These are phyloP conservation scores for Chaenogobius annularis DNA, from an alignment of 2,113 vertebrate genomes.

Conservation along the genomic window DNA sequence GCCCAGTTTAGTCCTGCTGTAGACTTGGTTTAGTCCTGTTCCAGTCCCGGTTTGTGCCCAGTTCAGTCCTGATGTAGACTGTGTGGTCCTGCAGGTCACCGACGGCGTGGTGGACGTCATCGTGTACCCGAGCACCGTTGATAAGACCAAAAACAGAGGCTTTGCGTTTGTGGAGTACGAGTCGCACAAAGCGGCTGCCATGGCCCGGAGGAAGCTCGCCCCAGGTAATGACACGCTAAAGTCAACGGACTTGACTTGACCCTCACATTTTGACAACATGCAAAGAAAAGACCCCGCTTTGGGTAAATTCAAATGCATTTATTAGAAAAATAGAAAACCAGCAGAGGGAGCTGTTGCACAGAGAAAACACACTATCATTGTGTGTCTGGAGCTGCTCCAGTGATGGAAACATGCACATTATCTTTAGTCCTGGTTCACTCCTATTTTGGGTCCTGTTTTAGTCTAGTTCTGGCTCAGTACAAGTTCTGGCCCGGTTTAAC, in stretches of 20 bases:
- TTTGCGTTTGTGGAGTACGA: conserved; percentile 96
- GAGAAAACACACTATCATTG: neutral
- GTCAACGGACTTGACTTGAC: too few relatives aligned
- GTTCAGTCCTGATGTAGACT: neutral
- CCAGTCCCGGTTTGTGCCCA: too few relatives aligned
- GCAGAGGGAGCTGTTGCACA: conserved; percentile 39
- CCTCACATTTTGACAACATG: too few relatives aligned
- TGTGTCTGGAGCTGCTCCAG: too few relatives aligned
- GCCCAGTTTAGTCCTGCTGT: too few relatives aligned
- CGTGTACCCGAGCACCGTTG: conserved; percentile 87
- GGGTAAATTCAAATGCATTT: too few relatives aligned
- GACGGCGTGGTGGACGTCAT: conserved; percentile 94
- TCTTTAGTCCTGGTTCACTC: too few relatives aligned
- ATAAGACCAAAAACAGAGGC: conserved; percentile 90
- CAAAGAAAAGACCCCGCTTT: too few relatives aligned
- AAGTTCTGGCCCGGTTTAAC: too few relatives aligned
- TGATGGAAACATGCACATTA: too few relatives aligned
- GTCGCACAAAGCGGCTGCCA: conserved; percentile 93
- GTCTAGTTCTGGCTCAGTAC: too few relatives aligned
- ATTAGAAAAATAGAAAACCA: conserved; percentile 14
- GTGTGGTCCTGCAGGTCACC: conserved; percentile 76
- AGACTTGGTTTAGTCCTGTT: neutral
- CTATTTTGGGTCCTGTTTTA: too few relatives aligned
- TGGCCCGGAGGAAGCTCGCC: conserved; percentile 90
- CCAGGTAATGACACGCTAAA: conserved; percentile 75